Conservation (phyloP, 2,797 vertebrate genomes). For the Odontamblyopus rebecca region DNA sequence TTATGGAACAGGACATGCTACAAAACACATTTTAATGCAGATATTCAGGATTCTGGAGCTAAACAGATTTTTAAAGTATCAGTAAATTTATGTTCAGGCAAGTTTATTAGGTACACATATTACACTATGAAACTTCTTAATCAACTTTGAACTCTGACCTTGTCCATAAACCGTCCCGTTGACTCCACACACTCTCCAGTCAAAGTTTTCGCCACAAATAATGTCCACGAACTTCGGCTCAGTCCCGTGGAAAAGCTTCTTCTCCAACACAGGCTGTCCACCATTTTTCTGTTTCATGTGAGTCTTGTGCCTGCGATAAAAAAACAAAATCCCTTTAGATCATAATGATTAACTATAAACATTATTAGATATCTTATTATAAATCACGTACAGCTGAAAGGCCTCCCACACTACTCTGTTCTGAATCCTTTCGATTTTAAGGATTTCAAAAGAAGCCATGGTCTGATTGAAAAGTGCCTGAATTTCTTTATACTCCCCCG, state of each 20-base stretch:
- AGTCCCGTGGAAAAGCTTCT: conserved; percentile 9
- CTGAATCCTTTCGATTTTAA: conserved; percentile 9
- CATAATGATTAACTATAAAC: background rate
- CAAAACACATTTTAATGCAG: too few relatives aligned
- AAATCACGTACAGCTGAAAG: background rate
- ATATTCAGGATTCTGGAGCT: too few relatives aligned
- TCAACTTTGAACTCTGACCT: background rate
- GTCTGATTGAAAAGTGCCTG: background rate
- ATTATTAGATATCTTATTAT: background rate
- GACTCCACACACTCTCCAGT: conserved; percentile 15
- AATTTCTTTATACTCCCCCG: background rate
- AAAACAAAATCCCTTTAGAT: background rate
- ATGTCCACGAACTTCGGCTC: background rate
- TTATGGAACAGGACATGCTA: too few relatives aligned
- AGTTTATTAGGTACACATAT: too few relatives aligned
- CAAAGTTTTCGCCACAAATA: conserved; percentile 7
- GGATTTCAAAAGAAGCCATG: conserved; percentile 4
- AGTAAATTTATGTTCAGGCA: too few relatives aligned
- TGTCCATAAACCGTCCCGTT: conserved; percentile 7
- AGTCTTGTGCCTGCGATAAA: background rate
- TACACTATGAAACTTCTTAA: background rate
- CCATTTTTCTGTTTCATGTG: conserved; percentile 8
- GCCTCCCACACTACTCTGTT: conserved; percentile 6
- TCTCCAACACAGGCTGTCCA: background rate
- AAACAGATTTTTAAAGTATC: too few relatives aligned